Percentiles rank a stretch among this genome's conserved stretches.
These are phyloP conservation scores for Nebria brevicollis DNA, from an alignment of 2,888 invertebrate genomes.

Conservation along the genomic window DNA sequence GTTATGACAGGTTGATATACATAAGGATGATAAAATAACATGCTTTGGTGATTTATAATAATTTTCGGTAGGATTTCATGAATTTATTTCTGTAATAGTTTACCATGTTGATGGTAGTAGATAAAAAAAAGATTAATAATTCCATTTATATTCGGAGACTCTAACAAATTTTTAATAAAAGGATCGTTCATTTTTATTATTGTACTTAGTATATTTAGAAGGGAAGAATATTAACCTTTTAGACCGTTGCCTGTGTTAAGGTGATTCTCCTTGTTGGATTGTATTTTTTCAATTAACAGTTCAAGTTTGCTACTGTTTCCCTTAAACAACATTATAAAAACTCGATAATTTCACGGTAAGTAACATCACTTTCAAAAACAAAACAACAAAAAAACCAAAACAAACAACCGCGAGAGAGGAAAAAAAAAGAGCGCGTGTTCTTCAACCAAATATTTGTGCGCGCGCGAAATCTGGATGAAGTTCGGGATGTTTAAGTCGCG, in stretches of 20 bases:
- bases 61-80: no score
- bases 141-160: no score
- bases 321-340: slow-evolving; percentile 78
- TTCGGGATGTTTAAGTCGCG: slow-evolving; percentile 5
- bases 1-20: no score
- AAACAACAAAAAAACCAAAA: not conserved
- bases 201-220: not conserved
- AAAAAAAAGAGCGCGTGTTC: not conserved
- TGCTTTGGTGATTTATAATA: no score
- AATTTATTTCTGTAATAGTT: no score
- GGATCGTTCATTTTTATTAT: no score
- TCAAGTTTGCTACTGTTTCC: slow-evolving; percentile 87
- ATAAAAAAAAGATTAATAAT: no score
- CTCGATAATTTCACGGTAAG: slow-evolving; percentile 7
- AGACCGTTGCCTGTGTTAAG: not conserved
- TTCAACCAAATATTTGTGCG: not conserved
- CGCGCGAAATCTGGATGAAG: slow-evolving; percentile 4
- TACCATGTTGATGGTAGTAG: no score
- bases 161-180: no score
- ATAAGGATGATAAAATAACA: no score
- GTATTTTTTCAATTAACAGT: slow-evolving; percentile 87
- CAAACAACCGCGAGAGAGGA: not conserved
- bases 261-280: slow-evolving; percentile 80
- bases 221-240: slow-evolving; percentile 22
- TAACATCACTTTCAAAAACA: slow-evolving; percentile 1